Conservation (phyloP, 2,888 invertebrate genomes). For the Cerceris rybyensis region DNA sequence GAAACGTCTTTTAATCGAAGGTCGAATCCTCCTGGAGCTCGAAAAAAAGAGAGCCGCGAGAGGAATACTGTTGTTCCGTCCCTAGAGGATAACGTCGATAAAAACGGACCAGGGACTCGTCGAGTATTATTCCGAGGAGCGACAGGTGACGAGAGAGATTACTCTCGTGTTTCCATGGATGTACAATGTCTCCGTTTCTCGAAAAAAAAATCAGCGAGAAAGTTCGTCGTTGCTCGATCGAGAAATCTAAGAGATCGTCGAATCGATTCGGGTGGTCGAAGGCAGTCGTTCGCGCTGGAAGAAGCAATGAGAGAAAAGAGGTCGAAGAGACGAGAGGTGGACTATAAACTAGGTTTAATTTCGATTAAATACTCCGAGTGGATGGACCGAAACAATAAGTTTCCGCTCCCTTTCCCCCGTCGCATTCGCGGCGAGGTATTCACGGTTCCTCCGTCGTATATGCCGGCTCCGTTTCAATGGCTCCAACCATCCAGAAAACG, state of each 20-base stretch:
- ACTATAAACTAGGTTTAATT: constrained; percentile 25
- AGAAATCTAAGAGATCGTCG: too few species aligned
- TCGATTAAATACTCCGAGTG: constrained; percentile 30
- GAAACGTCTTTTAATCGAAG: constrained; percentile 65
- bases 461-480: constrained; percentile 15
- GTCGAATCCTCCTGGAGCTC: constrained; percentile 46
- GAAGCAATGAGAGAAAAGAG: neutral
- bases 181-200: constrained; percentile 13
- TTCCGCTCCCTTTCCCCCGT: neutral
- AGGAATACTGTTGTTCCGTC: constrained; percentile 24
- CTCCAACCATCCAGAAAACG: constrained; percentile 32
- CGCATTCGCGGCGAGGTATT: too few species aligned
- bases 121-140: constrained; percentile 61
- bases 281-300: too few species aligned
- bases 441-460: neutral
- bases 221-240: neutral
- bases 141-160: constrained; percentile 69
- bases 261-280: too few species aligned
- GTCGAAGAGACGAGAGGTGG: neutral
- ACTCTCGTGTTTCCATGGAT: constrained; percentile 58
- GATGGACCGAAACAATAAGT: constrained; percentile 17
- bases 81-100: constrained; percentile 54
- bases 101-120: constrained; percentile 64
- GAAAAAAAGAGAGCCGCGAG: constrained; percentile 30
- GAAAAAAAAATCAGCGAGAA: neutral